Base-by-base conservation (phyloP, 1,140 invertebrate species). In the Drosophila kohkoa region DNA sequence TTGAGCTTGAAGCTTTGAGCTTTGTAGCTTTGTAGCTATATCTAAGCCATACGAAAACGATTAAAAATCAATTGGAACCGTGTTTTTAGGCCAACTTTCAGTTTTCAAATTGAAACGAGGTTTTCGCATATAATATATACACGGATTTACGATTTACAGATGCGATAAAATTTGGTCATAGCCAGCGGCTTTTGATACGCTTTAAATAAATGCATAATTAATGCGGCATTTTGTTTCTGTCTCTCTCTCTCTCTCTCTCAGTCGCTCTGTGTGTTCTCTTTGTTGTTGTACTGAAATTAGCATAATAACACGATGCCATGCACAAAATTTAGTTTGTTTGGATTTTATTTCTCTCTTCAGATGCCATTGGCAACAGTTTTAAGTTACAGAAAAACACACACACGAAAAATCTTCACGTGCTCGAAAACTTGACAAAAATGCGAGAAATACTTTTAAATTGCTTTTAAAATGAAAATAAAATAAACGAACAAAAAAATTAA, bases 41-140 rank as follows among this genome's bases (percentile, higher is more conserved):
- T 67, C 43, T n/a, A 28, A 68, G 30, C 35, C 45, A 13, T 38
- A 64, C 20, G 20, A 45, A 54, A 57, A 6, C n/a, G 28, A 55
- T 48, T 30, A 32, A 28, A 49, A 48, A 43, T 11, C 15, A 62
- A 69, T 69, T 69, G 57, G 60, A 89, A 87, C 66, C 81, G 74
- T 87, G 83, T 87, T 87, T 83, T 89, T 80, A 77, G 83, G 85
- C 85, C 85, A 87, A 87, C 83, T 87, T 87, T 87, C 83, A 75
- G 63, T 87, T 87, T 87, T 82, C 49, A 87, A 85, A 80, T 65
- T 63, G 69, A 89, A 80, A 77, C 77, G 85, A 88, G 80, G 85
- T 75, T 89, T 87, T 77, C 67, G 68, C 68, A 65, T 60, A 73
- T 35, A 82, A 60, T 58, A 58, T 58, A 43, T 11, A 25, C 20